Conservation (phyloP, 2,113 vertebrate species). For the Neolamprologus variostigma region DNA sequence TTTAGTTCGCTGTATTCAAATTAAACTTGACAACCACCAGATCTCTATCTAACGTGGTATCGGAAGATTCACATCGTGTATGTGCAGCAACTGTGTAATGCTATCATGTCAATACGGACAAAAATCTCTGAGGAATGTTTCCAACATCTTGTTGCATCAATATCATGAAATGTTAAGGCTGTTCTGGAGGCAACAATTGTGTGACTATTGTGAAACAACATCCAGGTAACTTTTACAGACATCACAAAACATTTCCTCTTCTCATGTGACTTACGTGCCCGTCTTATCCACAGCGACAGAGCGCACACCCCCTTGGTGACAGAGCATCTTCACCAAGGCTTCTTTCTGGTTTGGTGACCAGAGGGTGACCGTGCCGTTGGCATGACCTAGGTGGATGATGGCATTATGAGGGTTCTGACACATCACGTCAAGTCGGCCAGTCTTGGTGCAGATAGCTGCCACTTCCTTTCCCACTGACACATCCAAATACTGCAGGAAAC, state of each 20-base stretch:
- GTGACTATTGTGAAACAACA: background rate
- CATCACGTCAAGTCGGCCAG: slow-evolving; percentile 80
- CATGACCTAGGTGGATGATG: slow-evolving; percentile 81
- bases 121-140: background rate
- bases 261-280: slow-evolving; percentile 75
- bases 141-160: background rate
- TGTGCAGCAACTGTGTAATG: background rate
- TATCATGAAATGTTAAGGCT: background rate
- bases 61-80: background rate
- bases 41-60: background rate
- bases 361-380: slow-evolving; percentile 80
- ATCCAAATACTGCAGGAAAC: slow-evolving; percentile 87
- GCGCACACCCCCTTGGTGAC: slow-evolving; percentile 79
- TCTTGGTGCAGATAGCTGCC: slow-evolving; percentile 71
- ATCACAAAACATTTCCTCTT: background rate
- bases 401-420: slow-evolving; percentile 84
- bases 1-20: background rate
- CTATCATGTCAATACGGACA: background rate
- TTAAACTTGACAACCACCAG: background rate
- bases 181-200: background rate
- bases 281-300: slow-evolving; percentile 79
- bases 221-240: background rate
- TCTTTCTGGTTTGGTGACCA: slow-evolving; percentile 86
- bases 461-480: slow-evolving; percentile 85
- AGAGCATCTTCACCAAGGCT: slow-evolving; percentile 82